Evolutionary conservation across 1,140 invertebrate species (phyloP).

Genomic region (Brachionus calyciflorus): DNA sequence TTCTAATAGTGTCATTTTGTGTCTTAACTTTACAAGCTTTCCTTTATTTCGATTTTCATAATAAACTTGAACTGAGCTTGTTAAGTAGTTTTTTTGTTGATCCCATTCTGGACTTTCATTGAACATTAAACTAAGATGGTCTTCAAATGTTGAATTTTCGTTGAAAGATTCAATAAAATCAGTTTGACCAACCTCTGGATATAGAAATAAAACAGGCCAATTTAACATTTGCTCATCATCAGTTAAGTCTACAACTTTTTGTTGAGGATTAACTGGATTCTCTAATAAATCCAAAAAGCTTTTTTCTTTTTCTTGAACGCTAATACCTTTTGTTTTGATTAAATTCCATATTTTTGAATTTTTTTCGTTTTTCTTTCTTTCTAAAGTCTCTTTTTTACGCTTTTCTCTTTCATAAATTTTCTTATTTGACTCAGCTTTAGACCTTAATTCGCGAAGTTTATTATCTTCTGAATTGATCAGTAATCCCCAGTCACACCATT

Average conservation of each 20-base stretch:
- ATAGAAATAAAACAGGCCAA: conserved; percentile 79
- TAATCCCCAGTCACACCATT: conserved; percentile 67
- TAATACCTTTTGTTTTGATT: conserved; percentile 2
- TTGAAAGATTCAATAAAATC: conserved; percentile 66
- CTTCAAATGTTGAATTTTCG: conserved; percentile 69
- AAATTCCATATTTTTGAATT: not conserved
- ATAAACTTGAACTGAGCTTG: conserved; percentile 65
- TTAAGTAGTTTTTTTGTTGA: conserved; percentile 67
- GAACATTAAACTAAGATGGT: conserved; percentile 74
- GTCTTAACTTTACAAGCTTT: conserved; percentile 67
- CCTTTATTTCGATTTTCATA: conserved; percentile 71
- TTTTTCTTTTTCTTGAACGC: conserved; percentile 30
- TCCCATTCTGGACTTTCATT: conserved; percentile 71
- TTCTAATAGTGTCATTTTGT: conserved; percentile 65
- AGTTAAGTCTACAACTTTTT: not conserved
- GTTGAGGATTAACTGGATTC: not conserved
- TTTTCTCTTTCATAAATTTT: conserved; percentile 52
- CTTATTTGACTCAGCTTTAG: conserved; percentile 64
- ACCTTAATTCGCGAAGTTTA: conserved; percentile 65
- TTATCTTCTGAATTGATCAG: conserved; percentile 63
- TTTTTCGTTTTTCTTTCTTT: not conserved
- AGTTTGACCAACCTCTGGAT: conserved; percentile 69
- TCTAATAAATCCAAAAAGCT: conserved; percentile 13
- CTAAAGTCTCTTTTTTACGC: conserved; percentile 23
- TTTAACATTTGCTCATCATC: conserved; percentile 12